These are phyloP conservation scores for Macrosteles quadrilineatus DNA, from an alignment of 1,140 invertebrate genomes.

Conservation along the genomic window DNA sequence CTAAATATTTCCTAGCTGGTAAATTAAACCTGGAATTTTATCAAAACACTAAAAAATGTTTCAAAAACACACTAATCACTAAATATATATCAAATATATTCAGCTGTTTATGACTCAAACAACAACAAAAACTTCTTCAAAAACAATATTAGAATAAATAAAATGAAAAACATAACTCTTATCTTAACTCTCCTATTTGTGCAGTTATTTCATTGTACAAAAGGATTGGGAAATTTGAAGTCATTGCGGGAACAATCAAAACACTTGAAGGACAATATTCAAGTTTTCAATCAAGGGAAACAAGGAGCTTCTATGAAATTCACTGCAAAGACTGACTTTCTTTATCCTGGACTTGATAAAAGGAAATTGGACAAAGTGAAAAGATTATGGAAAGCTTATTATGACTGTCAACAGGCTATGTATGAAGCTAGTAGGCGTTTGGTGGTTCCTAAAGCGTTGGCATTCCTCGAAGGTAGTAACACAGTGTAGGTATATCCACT, in stretches of 20 bases:
- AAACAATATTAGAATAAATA: too few relatives aligned
- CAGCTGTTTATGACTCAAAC: too few relatives aligned
- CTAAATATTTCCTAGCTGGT: too few relatives aligned
- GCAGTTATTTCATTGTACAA: too few relatives aligned
- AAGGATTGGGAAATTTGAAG: conserved; percentile 37
- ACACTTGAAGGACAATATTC: background rate
- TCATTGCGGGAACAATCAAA: conserved; percentile 37
- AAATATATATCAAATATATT: too few relatives aligned
- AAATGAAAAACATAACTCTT: too few relatives aligned
- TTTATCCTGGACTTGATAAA: conserved; percentile 53
- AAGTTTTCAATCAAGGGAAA: background rate
- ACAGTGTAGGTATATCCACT: conserved; percentile 47
- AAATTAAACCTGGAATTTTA: too few relatives aligned
- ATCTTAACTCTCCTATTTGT: too few relatives aligned
- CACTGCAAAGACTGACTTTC: conserved; percentile 36
- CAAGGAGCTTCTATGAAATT: conserved; percentile 34
- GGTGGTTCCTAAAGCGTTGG: conserved; percentile 48
- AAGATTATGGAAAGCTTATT: conserved; percentile 48
- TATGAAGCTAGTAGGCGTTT: background rate
- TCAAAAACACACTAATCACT: too few relatives aligned
- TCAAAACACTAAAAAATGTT: too few relatives aligned
- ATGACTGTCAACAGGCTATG: conserved; percentile 15
- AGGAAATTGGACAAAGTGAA: conserved; percentile 45
- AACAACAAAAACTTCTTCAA: too few relatives aligned
- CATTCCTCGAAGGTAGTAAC: conserved; percentile 51